A percentile compares a stretch with the other conserved stretches of the same genome.
These are phyloP conservation scores for Harpalus rufipes DNA, from an alignment of 2,888 invertebrate species.

Conservation along the genomic window DNA sequence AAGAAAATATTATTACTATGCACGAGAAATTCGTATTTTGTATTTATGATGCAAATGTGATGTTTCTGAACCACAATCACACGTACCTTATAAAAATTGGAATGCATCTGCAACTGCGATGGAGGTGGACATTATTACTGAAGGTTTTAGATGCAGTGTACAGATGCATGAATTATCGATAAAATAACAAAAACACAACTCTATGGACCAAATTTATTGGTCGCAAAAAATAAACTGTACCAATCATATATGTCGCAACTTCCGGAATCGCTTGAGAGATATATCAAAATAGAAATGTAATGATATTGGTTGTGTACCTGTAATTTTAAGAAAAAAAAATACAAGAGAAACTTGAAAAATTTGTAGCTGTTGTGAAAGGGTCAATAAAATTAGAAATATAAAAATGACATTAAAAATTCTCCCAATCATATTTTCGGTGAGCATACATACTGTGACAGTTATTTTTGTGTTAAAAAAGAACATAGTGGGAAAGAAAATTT, in stretches of 20 bases:
- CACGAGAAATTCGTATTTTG: conserved; percentile 55
- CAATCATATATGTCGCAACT: conserved; percentile 57
- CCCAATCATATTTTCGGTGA: conserved; percentile 1
- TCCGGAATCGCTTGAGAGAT: conserved; percentile 5
- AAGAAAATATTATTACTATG: conserved; percentile 55
- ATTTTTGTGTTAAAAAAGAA: background rate
- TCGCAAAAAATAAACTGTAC: conserved; percentile 53
- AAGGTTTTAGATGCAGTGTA: conserved; percentile 59
- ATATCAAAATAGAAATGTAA: conserved; percentile 27
- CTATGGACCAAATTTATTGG: conserved; percentile 24
- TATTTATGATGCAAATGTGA: conserved; percentile 9
- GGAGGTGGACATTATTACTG: conserved; percentile 56
- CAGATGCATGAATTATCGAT: conserved; percentile 29
- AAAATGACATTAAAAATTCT: background rate
- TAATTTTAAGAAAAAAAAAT: conserved; percentile 7
- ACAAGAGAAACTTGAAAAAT: background rate
- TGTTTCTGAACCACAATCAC: background rate
- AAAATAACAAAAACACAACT: conserved; percentile 15
- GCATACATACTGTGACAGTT: background rate
- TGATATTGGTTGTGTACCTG: conserved; percentile 16
- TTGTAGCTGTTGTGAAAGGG: background rate
- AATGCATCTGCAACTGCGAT: conserved; percentile 29
- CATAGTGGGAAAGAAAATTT: conserved; percentile 70
- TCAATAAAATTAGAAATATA: conserved; percentile 6
- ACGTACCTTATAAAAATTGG: conserved; percentile 59